phyloP scores from a whole-genome alignment of 2,113 vertebrate genomes.

The Catharus bicknelli region DNA sequence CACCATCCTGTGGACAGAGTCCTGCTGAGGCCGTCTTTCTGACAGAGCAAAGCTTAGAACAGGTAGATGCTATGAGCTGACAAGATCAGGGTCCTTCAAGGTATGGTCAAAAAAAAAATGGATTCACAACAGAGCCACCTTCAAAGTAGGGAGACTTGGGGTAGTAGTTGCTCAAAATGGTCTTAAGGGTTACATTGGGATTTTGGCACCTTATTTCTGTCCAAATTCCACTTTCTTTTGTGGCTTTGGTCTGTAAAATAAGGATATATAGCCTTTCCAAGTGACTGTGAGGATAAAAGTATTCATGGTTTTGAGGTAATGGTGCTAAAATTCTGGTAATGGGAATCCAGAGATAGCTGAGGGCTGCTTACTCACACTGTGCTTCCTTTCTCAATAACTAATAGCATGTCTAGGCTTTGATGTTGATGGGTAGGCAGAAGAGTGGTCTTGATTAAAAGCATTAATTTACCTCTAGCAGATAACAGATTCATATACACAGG shows the following conservation, averaged over 20 bases:
- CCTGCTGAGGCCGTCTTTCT: not conserved
- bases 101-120: not conserved
- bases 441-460: conserved; percentile 67
- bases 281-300: conserved; percentile 57
- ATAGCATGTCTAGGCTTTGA: conserved; percentile 61
- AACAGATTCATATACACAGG: conserved; percentile 55
- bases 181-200: not conserved
- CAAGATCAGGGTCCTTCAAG: not conserved
- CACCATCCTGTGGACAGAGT: not conserved
- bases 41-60: not conserved
- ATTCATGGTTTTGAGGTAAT: conserved; percentile 59
- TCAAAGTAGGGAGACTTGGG: not conserved
- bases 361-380: conserved; percentile 45
- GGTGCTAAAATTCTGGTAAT: conserved; percentile 65
- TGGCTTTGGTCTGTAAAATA: conserved; percentile 36
- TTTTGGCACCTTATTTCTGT: not conserved
- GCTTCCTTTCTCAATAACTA: conserved; percentile 53
- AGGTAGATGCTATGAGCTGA: not conserved
- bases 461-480: conserved; percentile 54
- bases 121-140: not conserved
- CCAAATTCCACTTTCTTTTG: not conserved
- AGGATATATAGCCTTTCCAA: conserved; percentile 7
- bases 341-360: conserved; percentile 39
- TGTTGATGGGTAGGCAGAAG: conserved; percentile 61
- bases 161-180: not conserved